Evolutionary conservation across 2,113 vertebrate species (phyloP), one percentile per base, ranked within the genome.

Genomic region (Melanerpes aurifrons): DNA sequence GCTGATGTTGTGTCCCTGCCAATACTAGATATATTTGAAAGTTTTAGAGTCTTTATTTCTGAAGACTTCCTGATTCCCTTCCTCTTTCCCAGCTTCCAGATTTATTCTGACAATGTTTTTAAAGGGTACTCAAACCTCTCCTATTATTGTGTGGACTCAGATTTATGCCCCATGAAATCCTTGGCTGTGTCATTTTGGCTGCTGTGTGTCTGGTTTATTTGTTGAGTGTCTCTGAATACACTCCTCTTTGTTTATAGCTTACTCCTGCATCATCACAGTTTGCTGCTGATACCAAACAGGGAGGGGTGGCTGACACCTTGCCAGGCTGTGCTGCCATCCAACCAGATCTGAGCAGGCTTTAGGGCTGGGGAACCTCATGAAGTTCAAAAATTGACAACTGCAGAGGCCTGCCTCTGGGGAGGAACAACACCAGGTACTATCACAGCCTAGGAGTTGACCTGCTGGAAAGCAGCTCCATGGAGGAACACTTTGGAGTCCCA

Each of bases 121-220:
- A 80, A 87, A 91, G 50, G 47, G 9, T 82, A 66, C 32, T 92
- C 35, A 93, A 45, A 17, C n/a, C 47, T 92, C 82, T 67, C 67
- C 58, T 78, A 86, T 43, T 80, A 63, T n/a, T 53, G 15, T 70
- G 17, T 56, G 15, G 10, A 7, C 1, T 10, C 53, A 85, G 86
- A 87, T 87, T 87, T 91, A 92, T 61, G 40, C 8, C 24, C 69
- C 11, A 11, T 85, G 47, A 91, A 92, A 73, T 87, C 92, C 8
- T 74, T 73, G 56, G 9, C 63, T 53, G 17, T 47, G 43, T 63
- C 67, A 59, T 70, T 95, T 86, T 89, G 54, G 25, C 54, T 72
- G 78, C 77, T 78, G 7, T 58, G 45, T 77, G 48, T 84, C 31
- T 87, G 35, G 9, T 70, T 84, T 91, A 85, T 63, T 91, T 82